phyloP scores from a whole-genome alignment of 2,888 invertebrate genomes.

The Gasteruption jaculator region DNA sequence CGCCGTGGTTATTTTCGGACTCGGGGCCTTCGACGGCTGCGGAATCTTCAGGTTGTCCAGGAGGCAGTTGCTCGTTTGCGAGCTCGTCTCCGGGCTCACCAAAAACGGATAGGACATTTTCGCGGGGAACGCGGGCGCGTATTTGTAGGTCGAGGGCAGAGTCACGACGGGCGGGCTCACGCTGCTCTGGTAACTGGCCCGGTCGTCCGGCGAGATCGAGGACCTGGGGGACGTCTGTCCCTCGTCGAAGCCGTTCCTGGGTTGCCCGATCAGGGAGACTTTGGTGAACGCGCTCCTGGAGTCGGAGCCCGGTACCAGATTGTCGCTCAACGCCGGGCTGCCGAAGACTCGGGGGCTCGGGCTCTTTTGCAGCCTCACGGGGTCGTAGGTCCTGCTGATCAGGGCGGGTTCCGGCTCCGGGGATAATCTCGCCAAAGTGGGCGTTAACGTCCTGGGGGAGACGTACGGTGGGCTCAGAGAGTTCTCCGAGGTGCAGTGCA shows the following conservation, averaged over 20 bases:
- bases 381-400: constrained; percentile 9
- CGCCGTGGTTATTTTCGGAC: constrained; percentile 39
- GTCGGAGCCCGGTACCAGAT: constrained; percentile 28
- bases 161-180: constrained; percentile 67
- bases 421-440: constrained; percentile 55
- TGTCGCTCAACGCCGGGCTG: constrained; percentile 19
- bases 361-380: constrained; percentile 32
- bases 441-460: constrained; percentile 50
- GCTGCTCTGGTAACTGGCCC: constrained; percentile 71
- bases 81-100: constrained; percentile 30
- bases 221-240: constrained; percentile 61
- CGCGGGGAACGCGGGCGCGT: constrained; percentile 35
- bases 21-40: constrained; percentile 39
- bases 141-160: constrained; percentile 55
- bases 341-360: constrained; percentile 38
- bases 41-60: constrained; percentile 45
- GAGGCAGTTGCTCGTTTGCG: constrained; percentile 25
- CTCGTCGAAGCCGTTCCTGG: constrained; percentile 41
- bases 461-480: constrained; percentile 56
- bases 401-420: constrained; percentile 46
- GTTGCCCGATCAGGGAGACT: constrained; percentile 56
- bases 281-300: constrained; percentile 80
- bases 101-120: constrained; percentile 46
- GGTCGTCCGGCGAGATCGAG: constrained; percentile 75
- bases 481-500: constrained; percentile 58